phyloP scores from a whole-genome alignment of 2,113 vertebrate genomes.

The Oxyruncus cristatus region DNA sequence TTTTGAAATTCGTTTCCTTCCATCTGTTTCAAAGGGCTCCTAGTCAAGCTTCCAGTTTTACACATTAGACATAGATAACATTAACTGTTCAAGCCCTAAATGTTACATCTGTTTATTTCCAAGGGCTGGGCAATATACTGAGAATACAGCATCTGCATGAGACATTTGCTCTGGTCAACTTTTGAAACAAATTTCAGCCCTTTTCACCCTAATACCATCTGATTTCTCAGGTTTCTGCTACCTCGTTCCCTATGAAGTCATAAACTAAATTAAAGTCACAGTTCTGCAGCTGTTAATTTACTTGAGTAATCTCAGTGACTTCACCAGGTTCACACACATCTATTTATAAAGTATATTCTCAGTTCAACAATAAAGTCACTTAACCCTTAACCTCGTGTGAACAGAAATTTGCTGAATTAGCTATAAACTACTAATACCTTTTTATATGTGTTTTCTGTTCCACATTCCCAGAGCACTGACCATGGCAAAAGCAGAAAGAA shows the following conservation, averaged over 20 bases:
- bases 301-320: slow-evolving; percentile 19
- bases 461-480: neutral
- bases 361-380: slow-evolving; percentile 5
- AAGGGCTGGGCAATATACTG: neutral
- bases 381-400: neutral
- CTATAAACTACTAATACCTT: neutral
- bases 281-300: slow-evolving; percentile 34
- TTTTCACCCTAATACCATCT: neutral
- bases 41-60: neutral
- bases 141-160: neutral
- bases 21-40: neutral
- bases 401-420: neutral
- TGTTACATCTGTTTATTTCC: neutral
- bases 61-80: neutral
- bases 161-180: neutral
- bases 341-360: slow-evolving; percentile 8
- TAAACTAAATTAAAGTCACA: slow-evolving; percentile 30
- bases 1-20: neutral
- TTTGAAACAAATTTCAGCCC: slow-evolving; percentile 1
- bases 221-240: slow-evolving; percentile 44
- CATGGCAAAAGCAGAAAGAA: neutral
- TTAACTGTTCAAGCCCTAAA: neutral
- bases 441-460: neutral
- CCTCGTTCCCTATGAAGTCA: neutral
- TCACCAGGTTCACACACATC: neutral